Conservation (phyloP, 2,113 vertebrate species). For the Machaerirhynchus nigripectus region DNA sequence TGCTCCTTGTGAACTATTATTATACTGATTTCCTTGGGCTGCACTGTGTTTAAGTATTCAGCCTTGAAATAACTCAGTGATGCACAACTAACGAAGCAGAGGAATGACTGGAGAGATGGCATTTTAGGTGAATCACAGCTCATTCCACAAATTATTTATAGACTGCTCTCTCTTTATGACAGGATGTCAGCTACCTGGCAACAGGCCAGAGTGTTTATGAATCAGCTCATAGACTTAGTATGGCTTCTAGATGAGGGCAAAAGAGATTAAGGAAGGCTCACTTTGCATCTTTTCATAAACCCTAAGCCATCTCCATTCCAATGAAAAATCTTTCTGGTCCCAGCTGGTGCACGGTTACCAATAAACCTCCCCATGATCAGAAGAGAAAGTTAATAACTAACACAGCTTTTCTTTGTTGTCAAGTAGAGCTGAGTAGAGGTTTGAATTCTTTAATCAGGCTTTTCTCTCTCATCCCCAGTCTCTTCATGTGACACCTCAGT, state of each 20-base stretch:
- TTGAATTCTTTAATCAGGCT: neutral
- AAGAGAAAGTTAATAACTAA: conserved; percentile 8
- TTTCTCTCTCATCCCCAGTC: neutral
- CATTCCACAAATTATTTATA: conserved; percentile 20
- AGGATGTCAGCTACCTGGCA: neutral
- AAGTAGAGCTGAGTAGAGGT: neutral
- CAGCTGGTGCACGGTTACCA: neutral
- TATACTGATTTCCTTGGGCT: neutral
- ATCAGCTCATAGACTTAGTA: neutral
- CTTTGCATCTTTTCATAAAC: neutral
- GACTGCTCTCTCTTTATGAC: neutral
- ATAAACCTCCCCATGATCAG: neutral
- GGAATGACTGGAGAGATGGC: neutral
- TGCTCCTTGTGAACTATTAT: neutral
- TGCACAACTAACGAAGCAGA: neutral
- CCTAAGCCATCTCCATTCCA: neutral
- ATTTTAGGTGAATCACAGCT: conserved; percentile 20
- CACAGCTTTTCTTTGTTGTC: neutral
- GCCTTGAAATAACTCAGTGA: conserved; percentile 6
- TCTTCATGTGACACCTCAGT: neutral
- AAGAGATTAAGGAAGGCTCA: neutral
- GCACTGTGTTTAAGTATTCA: neutral
- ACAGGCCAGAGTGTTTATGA: neutral
- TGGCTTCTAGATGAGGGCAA: neutral
- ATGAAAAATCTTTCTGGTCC: neutral